phyloP scores from a whole-genome alignment of 35 echinoderm and acorn worm genomes.

The Lytechinus pictus region DNA sequence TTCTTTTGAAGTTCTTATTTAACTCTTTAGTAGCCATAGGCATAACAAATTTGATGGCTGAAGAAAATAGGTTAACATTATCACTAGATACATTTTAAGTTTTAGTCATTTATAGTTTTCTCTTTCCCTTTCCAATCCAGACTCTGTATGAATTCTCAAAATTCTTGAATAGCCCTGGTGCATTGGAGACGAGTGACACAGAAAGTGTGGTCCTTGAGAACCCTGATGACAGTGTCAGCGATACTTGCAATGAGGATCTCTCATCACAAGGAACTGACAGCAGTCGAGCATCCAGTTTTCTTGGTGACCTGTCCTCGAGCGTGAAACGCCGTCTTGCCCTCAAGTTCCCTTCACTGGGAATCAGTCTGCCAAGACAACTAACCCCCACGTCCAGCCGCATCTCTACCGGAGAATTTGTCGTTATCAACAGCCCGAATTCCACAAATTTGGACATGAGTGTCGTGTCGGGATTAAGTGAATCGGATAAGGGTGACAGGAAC shows the following conservation, averaged over 20 bases:
- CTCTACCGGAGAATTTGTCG: conserved; percentile 2
- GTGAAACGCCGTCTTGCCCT: background rate
- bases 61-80: background rate
- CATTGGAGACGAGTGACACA: conserved; percentile 19
- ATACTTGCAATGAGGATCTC: background rate
- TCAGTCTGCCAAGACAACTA: background rate
- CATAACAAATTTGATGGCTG: background rate
- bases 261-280: conserved; percentile 25
- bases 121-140: background rate
- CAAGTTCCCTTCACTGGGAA: conserved; percentile 34
- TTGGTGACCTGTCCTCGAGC: conserved; percentile 33
- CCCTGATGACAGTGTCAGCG: background rate
- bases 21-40: too few relatives aligned
- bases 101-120: background rate
- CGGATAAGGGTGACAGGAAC: background rate
- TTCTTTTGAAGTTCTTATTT: too few relatives aligned
- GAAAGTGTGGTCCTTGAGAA: conserved; percentile 33
- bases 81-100: background rate
- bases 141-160: conserved; percentile 42
- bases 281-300: background rate
- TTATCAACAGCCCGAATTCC: background rate
- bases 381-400: background rate
- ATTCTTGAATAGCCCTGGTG: background rate
- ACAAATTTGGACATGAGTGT: conserved; percentile 25
- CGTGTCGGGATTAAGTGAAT: background rate